Evolutionary conservation across 1,140 invertebrate genomes (phyloP), one percentile per base, ranked within the genome.

Genomic region (Drosophila sechellia): DNA sequence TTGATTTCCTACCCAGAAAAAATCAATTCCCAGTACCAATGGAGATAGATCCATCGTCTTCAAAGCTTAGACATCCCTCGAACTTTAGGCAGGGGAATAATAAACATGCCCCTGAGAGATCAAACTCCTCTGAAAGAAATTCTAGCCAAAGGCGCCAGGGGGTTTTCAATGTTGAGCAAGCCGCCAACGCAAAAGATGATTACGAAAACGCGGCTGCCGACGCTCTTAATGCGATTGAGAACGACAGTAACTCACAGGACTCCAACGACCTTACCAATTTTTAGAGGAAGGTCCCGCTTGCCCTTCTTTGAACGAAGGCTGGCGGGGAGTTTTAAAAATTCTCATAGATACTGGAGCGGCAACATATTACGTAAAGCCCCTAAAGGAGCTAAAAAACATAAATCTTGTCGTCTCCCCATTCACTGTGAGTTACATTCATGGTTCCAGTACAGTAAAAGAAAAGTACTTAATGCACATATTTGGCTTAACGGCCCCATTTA

Each of bases 201-300:
- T 58, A 53, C 5, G 42, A 63, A 49, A 61, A 37, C 13, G 55
- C 35, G 34, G 58, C 53, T 12, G 22, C 40, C 35, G 45, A 11
- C 34, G 39, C 49, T 31, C 35, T 46, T 2, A 42, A 17, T 39
- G 39, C 10, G 27, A 49, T 45, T 6, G 48, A 56, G 4, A 31
- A 53, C 4, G 40, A 42, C 15, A 6, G n/a, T 15, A 5, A 15
- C 39, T 40, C 5, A 40, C 5, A 15, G n/a, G 39, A 40, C n/a
- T 15, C n/a, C 5, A 40, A 40, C n/a, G 39, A 40, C n/a, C 39
- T 15, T 5, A 5, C 15, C 5, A 15, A 42, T 42, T 42, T 15
- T 17, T 42, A 15, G n/a, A 15, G n/a, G 15, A 6, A 40, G n/a
- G 40, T 42, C 40, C n/a, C 40, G 40, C 15, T 42, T 42, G n/a